Percentiles rank a stretch among this genome's conserved stretches.
Conservation (phyloP, 2,888 invertebrate genomes). For the Sympetrum striolatum region DNA sequence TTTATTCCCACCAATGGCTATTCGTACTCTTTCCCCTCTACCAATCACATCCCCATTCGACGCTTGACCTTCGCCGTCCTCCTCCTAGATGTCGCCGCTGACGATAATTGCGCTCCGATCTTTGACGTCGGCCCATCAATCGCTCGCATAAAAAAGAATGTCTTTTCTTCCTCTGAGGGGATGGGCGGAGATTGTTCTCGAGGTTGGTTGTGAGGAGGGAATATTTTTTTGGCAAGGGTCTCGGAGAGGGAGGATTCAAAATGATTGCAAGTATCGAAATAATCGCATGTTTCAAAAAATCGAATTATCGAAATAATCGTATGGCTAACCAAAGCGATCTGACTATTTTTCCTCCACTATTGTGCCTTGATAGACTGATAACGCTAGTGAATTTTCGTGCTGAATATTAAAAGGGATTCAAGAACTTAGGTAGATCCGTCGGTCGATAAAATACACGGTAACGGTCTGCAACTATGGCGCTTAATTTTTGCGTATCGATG, state of each 20-base stretch:
- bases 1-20: neutral
- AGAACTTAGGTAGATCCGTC: no score
- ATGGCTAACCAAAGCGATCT: neutral
- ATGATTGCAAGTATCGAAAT: neutral
- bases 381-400: neutral
- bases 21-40: neutral
- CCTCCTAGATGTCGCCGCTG: neutral
- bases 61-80: neutral
- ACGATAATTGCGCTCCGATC: neutral
- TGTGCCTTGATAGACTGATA: neutral
- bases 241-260: neutral
- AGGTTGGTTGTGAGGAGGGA: neutral
- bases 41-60: neutral
- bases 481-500: no score
- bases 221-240: neutral
- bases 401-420: neutral
- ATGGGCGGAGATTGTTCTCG: neutral
- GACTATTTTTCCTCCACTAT: neutral
- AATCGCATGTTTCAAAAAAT: no score
- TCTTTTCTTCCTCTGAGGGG: neutral
- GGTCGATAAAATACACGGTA: no score
- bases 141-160: neutral
- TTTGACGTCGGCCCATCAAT: neutral
- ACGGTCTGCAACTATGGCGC: no score
- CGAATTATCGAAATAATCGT: neutral